Conservation (phyloP, 2,888 invertebrate species). For the Spisula subtruncata region DNA sequence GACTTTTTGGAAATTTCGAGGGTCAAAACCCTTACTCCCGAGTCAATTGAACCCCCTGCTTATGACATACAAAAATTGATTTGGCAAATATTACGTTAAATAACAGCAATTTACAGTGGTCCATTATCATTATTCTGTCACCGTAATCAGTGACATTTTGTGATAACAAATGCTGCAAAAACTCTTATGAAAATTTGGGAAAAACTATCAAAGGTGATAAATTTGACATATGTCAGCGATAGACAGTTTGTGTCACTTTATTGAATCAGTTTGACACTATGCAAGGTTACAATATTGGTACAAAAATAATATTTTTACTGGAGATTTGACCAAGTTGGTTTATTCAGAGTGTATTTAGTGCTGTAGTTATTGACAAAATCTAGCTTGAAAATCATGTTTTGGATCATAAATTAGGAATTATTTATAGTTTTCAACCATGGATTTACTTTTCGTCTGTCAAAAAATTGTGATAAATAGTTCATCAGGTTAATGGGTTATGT, state of each 20-base stretch:
- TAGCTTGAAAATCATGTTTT: not conserved
- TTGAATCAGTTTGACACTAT: conserved; percentile 18
- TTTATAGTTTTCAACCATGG: not conserved
- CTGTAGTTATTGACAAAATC: conserved; percentile 1
- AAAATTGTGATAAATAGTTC: not conserved
- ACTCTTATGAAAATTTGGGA: not conserved
- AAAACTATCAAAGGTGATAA: not conserved
- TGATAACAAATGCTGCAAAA: conserved; percentile 4
- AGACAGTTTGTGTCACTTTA: not conserved
- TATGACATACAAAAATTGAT: not conserved
- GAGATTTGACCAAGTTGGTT: not conserved
- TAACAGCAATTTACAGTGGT: not conserved
- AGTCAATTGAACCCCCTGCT: no score
- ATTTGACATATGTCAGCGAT: not conserved
- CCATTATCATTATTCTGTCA: not conserved
- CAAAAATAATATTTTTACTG: conserved; percentile 17
- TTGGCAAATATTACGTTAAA: not conserved
- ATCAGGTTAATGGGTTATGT: not conserved
- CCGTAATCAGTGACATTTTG: conserved; percentile 10
- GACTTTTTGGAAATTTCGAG: no score
- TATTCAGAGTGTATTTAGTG: not conserved
- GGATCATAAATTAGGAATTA: not conserved
- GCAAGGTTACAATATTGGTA: not conserved
- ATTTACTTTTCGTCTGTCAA: not conserved
- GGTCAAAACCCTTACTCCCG: no score